Conservation (phyloP, 1,140 invertebrate genomes). For the Drosophila melanica region DNA sequence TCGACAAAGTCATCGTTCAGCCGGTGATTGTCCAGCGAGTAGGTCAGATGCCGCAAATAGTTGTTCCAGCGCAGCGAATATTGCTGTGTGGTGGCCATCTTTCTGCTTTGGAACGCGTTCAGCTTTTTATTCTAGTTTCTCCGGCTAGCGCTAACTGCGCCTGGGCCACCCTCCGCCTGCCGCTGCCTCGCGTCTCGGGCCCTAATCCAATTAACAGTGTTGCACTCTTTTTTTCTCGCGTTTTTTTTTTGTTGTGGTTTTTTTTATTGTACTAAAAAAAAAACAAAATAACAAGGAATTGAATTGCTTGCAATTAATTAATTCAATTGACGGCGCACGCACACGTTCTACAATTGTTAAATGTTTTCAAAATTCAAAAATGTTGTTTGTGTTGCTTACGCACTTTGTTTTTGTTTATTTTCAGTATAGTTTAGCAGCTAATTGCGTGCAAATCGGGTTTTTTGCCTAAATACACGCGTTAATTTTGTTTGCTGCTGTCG, state of each 20-base stretch:
- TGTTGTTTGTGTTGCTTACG: slow-evolving; percentile 28
- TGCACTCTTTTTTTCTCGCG: slow-evolving; percentile 14
- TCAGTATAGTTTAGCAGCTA: slow-evolving; percentile 36
- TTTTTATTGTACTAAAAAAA: background rate
- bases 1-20: slow-evolving; percentile 92
- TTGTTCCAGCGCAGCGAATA: slow-evolving; percentile 92
- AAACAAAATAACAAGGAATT: background rate
- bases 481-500: background rate
- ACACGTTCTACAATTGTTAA: background rate
- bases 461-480: background rate
- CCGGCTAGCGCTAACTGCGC: background rate
- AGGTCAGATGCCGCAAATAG: slow-evolving; percentile 89
- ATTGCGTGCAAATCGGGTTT: slow-evolving; percentile 15
- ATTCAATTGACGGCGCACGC: slow-evolving; percentile 2
- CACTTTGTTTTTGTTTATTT: slow-evolving; percentile 42
- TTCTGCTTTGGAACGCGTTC: slow-evolving; percentile 8
- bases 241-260: background rate
- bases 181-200: background rate
- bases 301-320: background rate
- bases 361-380: slow-evolving; percentile 1
- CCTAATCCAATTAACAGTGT: slow-evolving; percentile 50
- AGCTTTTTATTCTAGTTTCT: no score
- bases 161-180: background rate
- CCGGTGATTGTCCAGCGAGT: slow-evolving; percentile 90
- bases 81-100: slow-evolving; percentile 86